These are phyloP conservation scores for Rhea pennata DNA, from an alignment of 2,113 vertebrate genomes.

Conservation along the genomic window DNA sequence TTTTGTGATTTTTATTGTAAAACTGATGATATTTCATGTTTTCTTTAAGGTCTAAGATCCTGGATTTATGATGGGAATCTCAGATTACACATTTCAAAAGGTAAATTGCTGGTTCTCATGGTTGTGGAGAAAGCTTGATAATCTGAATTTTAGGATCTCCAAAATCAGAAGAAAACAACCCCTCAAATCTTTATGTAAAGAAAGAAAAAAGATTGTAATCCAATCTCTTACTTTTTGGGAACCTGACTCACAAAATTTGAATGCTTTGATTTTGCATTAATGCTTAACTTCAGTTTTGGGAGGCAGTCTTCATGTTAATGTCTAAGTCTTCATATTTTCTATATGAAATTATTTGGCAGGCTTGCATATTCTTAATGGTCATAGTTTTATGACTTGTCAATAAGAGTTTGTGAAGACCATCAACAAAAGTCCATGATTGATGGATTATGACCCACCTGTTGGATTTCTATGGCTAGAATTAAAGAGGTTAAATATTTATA, in stretches of 20 bases:
- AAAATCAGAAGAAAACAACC: not conserved
- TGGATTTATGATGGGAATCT: not conserved
- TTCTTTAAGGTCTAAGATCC: not conserved
- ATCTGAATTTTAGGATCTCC: not conserved
- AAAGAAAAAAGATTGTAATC: not conserved
- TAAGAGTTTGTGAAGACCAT: not conserved
- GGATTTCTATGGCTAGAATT: not conserved
- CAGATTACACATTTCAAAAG: not conserved
- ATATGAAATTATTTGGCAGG: not conserved
- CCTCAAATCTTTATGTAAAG: not conserved
- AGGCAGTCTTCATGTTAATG: not conserved
- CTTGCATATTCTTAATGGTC: not conserved
- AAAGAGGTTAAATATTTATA: not conserved
- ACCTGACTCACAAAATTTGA: not conserved
- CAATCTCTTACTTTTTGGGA: not conserved
- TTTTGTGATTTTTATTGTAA: not conserved
- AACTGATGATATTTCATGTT: not conserved
- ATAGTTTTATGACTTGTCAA: not conserved
- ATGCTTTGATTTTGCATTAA: not conserved
- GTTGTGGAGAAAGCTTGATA: not conserved
- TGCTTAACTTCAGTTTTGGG: not conserved
- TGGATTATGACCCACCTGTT: not conserved
- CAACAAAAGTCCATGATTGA: not conserved
- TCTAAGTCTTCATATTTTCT: not conserved
- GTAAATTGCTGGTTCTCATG: not conserved